Evolutionary conservation across 2,797 vertebrate genomes (phyloP), one percentile per base, ranked within the genome.

Genomic region (Tapera naevia): DNA sequence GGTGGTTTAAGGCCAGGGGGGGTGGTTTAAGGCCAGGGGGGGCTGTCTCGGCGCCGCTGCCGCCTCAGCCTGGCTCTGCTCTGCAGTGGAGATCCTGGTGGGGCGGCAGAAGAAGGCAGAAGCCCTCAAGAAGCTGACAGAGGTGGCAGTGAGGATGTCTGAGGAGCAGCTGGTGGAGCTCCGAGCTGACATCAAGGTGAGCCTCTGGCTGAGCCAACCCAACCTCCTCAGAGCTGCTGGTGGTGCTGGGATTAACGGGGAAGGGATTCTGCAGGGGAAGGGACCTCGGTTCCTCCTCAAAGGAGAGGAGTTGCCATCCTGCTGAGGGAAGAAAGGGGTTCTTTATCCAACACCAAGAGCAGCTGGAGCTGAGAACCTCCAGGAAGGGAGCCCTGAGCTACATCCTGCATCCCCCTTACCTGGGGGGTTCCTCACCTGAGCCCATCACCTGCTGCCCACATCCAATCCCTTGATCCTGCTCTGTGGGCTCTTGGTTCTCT

Each of bases 121-220:
- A 91, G 98, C 98, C 80, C 97, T 99, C 25, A 98, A 98, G 71
- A 98, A 98, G 88, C 96, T 99, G 96, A 99, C 99, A 0, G 99
- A 99, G 12, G 97, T 98, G 88, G 99, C 99, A 0, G 98, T 98
- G 5, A 98, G 98, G 19, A 99, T 99, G 99, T 99, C 99, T 10
- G 99, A 99, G 97, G 99, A 99, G 83, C 99, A 99, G 94, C 81
- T 99, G 97, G 97, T 98, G 9, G 99, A 99, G 95, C 99, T 99
- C 32, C 98, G 99, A 70, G 99, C 99, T 4, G 99, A 99, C 95
- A 99, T 99, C 71, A 99, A 99, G 98, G 99, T 99, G 94, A 92
- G 73, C 13, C 13, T 50, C 53, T 11, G 11, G 5, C 39, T 30
- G 2, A n/a, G 12, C 84, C 41, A 8, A 2, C 39, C 30, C 3